Evolutionary conservation across 2,113 vertebrate species (phyloP).

Genomic region (Perognathus longimembris): DNA sequence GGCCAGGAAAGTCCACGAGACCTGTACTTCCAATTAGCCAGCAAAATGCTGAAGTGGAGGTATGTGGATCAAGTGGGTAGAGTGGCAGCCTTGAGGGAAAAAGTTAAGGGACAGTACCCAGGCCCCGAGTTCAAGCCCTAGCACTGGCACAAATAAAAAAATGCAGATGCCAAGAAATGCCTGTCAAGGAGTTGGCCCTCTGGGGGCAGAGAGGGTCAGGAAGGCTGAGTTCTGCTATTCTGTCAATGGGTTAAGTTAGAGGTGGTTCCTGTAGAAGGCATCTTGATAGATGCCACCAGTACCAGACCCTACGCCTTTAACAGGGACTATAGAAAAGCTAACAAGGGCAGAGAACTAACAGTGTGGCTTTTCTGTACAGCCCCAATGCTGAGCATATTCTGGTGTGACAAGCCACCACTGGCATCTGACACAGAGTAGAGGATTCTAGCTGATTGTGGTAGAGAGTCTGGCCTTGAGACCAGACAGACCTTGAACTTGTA

Average conservation of each 20-base stretch:
- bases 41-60: no score
- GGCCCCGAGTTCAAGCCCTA: no score
- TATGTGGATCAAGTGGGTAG: no score
- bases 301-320: no score
- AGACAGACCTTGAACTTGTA: background rate
- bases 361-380: background rate
- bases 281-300: background rate
- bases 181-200: background rate
- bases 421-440: background rate
- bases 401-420: fast-evolving
- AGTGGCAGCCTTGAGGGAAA: no score
- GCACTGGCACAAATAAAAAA: no score
- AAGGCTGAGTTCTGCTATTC: background rate
- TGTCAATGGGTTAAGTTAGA: background rate
- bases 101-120: no score
- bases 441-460: no score
- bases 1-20: no score
- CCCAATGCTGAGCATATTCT: background rate
- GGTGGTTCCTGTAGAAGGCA: no score
- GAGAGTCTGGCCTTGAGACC: background rate
- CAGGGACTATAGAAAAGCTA: background rate
- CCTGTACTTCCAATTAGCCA: no score
- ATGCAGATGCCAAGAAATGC: background rate
- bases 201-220: background rate
- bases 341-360: background rate